A percentile compares a stretch with the other conserved stretches of the same genome.
phyloP scores from a whole-genome alignment of 2,888 invertebrate genomes.

The Drosophila neutralis region DNA sequence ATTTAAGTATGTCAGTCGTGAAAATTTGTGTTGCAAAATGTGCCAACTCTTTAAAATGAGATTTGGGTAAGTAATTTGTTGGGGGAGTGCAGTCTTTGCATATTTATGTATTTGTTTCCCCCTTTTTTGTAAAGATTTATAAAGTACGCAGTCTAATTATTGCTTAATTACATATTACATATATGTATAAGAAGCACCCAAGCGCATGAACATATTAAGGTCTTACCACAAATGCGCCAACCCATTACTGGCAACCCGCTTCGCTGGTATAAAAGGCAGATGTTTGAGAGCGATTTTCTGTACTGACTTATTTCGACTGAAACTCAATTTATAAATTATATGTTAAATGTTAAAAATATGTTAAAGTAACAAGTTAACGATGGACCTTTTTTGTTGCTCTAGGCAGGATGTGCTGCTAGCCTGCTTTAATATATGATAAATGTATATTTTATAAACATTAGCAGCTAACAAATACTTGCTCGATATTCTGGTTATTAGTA shows the following conservation, averaged over 20 bases:
- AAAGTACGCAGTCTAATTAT: slow-evolving; percentile 51
- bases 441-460: neutral
- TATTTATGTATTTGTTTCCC: slow-evolving; percentile 4
- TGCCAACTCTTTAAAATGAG: slow-evolving; percentile 31
- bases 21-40: neutral
- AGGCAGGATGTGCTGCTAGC: neutral
- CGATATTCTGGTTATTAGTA: neutral
- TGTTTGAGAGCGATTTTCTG: neutral
- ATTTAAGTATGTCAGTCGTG: neutral
- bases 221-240: neutral
- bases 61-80: slow-evolving; percentile 42
- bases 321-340: neutral
- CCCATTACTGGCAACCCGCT: neutral
- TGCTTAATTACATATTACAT: slow-evolving; percentile 35
- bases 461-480: neutral
- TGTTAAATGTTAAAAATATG: neutral
- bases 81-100: slow-evolving; percentile 1
- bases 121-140: slow-evolving; percentile 31
- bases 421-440: neutral
- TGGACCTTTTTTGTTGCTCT: neutral
- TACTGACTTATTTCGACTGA: no score
- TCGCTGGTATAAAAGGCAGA: neutral
- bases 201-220: neutral
- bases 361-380: neutral
- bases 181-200: neutral